Evolutionary conservation across 1,140 invertebrate genomes (phyloP).

Genomic region (Drosophila trapezifrons): DNA sequence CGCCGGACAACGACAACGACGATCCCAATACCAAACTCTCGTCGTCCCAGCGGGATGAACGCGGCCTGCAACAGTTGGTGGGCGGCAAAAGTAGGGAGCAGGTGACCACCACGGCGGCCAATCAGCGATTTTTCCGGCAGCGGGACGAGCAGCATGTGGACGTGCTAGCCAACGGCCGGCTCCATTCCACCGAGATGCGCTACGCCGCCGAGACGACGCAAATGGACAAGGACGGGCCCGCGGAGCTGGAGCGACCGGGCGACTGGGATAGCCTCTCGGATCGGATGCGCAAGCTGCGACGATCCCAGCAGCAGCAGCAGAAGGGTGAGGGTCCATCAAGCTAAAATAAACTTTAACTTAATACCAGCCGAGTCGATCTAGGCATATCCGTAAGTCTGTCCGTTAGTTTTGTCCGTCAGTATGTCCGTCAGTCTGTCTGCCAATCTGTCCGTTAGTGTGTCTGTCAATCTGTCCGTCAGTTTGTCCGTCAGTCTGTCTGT

Average conservation of each 20-base stretch:
- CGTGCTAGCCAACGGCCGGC: constrained; percentile 90
- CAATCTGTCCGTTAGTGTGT: no score
- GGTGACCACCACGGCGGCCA: constrained; percentile 75
- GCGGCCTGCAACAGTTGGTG: constrained; percentile 35
- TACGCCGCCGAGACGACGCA: constrained; percentile 91
- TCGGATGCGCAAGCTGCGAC: constrained; percentile 88
- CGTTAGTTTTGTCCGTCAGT: no score
- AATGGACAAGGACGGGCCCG: constrained; percentile 87
- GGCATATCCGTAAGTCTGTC: no score
- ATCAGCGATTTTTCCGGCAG: constrained; percentile 84
- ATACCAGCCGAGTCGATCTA: no score
- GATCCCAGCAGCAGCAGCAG: constrained; percentile 85
- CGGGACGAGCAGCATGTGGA: constrained; percentile 90
- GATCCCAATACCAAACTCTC: constrained; percentile 76
- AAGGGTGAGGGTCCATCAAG: constrained; percentile 67
- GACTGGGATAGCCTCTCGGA: constrained; percentile 91
- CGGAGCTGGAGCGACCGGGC: constrained; percentile 86
- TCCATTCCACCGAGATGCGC: constrained; percentile 90
- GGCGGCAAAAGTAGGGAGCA: constrained; percentile 42
- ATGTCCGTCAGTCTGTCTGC: no score
- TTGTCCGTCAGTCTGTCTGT: no score
- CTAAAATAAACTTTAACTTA: not conserved
- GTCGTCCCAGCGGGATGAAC: constrained; percentile 82
- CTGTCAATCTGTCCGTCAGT: no score
- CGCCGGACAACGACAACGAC: constrained; percentile 46